Evolutionary conservation across 2,113 vertebrate species (phyloP).

Genomic region (Todiramphus chloris): DNA sequence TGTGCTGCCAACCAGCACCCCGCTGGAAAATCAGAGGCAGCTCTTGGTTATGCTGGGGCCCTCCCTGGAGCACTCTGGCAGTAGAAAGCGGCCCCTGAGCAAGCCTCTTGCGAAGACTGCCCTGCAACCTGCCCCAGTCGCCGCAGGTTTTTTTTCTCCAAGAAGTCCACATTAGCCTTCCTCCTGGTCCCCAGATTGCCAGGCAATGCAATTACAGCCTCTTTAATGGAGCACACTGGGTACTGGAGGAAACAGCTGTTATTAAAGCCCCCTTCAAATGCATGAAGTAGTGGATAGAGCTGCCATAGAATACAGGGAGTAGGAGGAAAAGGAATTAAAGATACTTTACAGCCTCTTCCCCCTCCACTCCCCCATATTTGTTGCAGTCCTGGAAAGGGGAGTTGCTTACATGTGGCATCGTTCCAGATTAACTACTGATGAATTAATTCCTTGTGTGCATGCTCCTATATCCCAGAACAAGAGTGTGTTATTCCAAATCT

Average conservation of each 20-base stretch:
- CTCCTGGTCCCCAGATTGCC: background rate
- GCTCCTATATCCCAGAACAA: background rate
- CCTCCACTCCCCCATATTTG: background rate
- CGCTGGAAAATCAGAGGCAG: background rate
- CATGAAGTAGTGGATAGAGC: background rate
- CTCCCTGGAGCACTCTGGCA: background rate
- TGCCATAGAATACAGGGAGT: background rate
- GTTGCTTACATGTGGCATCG: background rate
- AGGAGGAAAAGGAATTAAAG: background rate
- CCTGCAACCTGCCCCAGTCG: background rate
- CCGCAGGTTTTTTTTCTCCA: background rate
- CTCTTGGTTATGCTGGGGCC: background rate
- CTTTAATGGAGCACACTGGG: background rate
- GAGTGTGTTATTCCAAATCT: background rate
- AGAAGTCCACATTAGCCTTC: background rate
- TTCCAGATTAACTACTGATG: background rate
- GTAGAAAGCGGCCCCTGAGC: background rate
- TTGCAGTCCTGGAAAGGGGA: background rate
- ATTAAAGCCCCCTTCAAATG: background rate
- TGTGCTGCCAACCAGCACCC: background rate
- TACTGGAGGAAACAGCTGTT: background rate
- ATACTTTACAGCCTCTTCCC: background rate
- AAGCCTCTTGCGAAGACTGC: background rate
- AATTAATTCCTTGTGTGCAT: conserved; percentile 35
- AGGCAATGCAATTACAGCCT: background rate